These are phyloP conservation scores for Fragum whitleyi DNA, from an alignment of 2,888 invertebrate genomes.

Conservation along the genomic window DNA sequence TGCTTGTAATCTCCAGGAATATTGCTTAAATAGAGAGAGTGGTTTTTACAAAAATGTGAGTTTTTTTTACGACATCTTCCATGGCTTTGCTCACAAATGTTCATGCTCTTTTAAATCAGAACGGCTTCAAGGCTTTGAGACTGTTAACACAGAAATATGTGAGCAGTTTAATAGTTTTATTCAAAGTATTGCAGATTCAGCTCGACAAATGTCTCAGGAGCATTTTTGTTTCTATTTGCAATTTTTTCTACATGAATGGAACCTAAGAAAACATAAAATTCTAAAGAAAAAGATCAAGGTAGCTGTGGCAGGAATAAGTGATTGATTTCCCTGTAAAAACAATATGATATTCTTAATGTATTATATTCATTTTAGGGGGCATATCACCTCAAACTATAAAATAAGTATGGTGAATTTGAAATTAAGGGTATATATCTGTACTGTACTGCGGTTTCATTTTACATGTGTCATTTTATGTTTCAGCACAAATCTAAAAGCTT, in stretches of 20 bases:
- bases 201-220: conserved; percentile 32
- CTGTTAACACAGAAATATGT: conserved; percentile 43
- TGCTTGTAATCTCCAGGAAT: conserved; percentile 53
- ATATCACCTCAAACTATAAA: no score
- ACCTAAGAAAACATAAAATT: conserved; percentile 25
- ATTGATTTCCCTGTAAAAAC: no score
- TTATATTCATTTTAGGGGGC: no score
- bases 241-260: conserved; percentile 49
- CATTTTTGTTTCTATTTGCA: conserved; percentile 45
- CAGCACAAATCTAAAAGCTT: no score
- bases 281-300: not conserved
- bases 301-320: not conserved
- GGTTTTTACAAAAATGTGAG: conserved; percentile 1
- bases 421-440: no score
- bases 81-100: conserved; percentile 49
- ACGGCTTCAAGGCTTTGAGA: conserved; percentile 40
- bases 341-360: no score
- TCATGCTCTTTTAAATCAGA: conserved; percentile 41
- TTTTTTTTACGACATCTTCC: conserved; percentile 28
- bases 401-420: no score
- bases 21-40: conserved; percentile 26
- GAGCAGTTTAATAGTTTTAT: conserved; percentile 46
- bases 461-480: no score
- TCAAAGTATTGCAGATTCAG: conserved; percentile 36
- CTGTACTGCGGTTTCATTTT: no score